Evolutionary conservation across 2,113 vertebrate species (phyloP).

Genomic region (Mastomys natalensis): DNA sequence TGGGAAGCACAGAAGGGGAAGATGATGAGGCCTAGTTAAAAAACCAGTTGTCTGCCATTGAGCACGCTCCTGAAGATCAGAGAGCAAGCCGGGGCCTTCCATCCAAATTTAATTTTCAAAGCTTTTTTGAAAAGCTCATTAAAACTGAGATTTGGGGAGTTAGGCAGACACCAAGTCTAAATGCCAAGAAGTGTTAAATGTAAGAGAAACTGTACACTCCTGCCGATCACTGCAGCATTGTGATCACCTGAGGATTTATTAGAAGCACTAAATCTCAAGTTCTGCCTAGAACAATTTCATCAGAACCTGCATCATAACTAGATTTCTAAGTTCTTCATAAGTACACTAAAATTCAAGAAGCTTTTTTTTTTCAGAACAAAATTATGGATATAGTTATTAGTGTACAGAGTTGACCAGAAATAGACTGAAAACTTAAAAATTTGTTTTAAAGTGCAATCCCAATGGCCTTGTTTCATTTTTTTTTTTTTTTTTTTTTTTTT

Average conservation of each 20-base stretch:
- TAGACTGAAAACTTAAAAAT: conserved; percentile 43
- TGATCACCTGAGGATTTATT: not conserved
- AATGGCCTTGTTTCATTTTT: not conserved
- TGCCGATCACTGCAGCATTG: no score
- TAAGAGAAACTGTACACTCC: not conserved
- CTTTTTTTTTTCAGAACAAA: conserved; percentile 18
- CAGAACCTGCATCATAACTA: conserved; percentile 48
- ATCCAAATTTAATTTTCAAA: not conserved
- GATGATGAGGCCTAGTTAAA: not conserved
- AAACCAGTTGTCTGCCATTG: not conserved
- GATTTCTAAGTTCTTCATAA: conserved; percentile 43
- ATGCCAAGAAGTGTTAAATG: not conserved
- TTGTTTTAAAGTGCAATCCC: conserved; percentile 10
- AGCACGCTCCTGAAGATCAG: conserved; percentile 1
- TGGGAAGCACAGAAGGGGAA: not conserved
- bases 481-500: no score
- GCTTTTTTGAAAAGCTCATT: not conserved
- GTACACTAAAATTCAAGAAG: conserved; percentile 30
- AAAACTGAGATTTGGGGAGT: not conserved
- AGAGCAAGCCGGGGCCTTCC: not conserved
- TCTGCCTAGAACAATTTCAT: not conserved
- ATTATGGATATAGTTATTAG: not conserved
- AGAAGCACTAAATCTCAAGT: not conserved
- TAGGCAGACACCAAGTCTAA: not conserved
- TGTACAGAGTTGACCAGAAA: conserved; percentile 28